Evolutionary conservation across 2,113 vertebrate species (phyloP).

Genomic region (Cheilinus undulatus): DNA sequence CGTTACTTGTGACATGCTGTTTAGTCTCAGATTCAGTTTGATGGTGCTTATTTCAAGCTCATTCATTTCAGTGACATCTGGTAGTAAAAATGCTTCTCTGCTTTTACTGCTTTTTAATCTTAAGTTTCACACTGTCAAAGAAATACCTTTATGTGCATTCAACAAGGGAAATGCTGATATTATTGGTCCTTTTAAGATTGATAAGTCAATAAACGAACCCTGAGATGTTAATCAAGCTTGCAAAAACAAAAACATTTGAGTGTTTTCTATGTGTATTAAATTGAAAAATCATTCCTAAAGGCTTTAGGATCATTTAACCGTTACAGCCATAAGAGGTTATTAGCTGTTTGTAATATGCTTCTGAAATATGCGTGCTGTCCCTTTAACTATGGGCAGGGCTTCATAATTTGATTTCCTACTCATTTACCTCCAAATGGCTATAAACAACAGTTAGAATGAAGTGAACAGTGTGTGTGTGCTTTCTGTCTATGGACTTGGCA

Average conservation of each 20-base stretch:
- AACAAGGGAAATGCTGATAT: background rate
- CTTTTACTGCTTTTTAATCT: background rate
- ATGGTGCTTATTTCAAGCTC: conserved; percentile 13
- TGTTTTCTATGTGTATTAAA: conserved; percentile 15
- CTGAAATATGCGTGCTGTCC: conserved; percentile 62
- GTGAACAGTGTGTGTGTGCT: conserved; percentile 44
- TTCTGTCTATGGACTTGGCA: conserved; percentile 62
- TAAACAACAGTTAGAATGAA: conserved; percentile 79
- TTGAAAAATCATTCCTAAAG: conserved; percentile 41
- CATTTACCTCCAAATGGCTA: conserved; percentile 81
- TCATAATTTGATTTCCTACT: conserved; percentile 80
- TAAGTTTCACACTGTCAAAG: too few relatives aligned
- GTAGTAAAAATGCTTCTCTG: background rate
- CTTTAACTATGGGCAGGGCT: conserved; percentile 76
- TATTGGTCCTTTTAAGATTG: background rate
- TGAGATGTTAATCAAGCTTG: background rate
- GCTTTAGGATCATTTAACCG: conserved; percentile 50
- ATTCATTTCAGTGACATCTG: conserved; percentile 14
- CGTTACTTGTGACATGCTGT: conserved; percentile 34
- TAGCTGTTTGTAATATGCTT: conserved; percentile 56
- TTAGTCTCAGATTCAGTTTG: conserved; percentile 21
- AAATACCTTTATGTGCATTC: background rate
- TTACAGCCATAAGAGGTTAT: conserved; percentile 61
- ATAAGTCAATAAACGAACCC: background rate
- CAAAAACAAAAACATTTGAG: background rate